Percentiles rank a stretch among this genome's conserved stretches.
Conservation (phyloP, 2,797 vertebrate species). For the Menidia menidia region DNA sequence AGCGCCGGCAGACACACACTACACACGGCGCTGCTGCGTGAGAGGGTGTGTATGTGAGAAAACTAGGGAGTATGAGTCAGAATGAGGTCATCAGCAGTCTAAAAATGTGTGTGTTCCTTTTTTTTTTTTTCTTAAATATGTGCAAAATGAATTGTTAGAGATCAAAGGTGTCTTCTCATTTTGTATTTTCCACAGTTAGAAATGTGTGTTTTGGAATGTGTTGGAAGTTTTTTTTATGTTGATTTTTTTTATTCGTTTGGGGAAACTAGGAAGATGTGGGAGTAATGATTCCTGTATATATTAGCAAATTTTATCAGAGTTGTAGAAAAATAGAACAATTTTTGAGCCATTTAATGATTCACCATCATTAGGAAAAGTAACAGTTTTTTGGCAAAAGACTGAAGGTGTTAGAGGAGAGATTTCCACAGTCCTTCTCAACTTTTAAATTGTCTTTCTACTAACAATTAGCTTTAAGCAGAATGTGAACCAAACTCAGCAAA, state of each 20-base stretch:
- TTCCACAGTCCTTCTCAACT: conserved; percentile 24
- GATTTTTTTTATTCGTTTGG: no score
- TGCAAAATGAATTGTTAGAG: conserved; percentile 1
- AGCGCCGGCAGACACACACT: conserved; percentile 56
- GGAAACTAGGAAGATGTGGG: no score
- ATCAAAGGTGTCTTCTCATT: conserved; percentile 1
- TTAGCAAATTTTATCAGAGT: no score
- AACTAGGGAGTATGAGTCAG: conserved; percentile 26
- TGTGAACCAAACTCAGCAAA: conserved; percentile 14
- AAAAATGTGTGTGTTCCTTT: neutral
- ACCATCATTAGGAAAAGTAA: conserved; percentile 17
- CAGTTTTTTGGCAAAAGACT: conserved; percentile 30
- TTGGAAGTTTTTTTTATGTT: no score
- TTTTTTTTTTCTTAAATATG: neutral
- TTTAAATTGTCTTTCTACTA: conserved; percentile 37
- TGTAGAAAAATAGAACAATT: no score
- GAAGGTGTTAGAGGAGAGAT: conserved; percentile 30
- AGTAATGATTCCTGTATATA: no score
- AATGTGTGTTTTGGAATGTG: neutral
- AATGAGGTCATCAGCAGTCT: conserved; percentile 41
- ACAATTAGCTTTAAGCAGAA: conserved; percentile 16
- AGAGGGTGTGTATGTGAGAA: conserved; percentile 21
- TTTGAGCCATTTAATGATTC: neutral
- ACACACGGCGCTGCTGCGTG: conserved; percentile 29
- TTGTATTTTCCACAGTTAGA: neutral